Conservation (phyloP, 2,797 vertebrate species). For the Selene dorsalis region DNA sequence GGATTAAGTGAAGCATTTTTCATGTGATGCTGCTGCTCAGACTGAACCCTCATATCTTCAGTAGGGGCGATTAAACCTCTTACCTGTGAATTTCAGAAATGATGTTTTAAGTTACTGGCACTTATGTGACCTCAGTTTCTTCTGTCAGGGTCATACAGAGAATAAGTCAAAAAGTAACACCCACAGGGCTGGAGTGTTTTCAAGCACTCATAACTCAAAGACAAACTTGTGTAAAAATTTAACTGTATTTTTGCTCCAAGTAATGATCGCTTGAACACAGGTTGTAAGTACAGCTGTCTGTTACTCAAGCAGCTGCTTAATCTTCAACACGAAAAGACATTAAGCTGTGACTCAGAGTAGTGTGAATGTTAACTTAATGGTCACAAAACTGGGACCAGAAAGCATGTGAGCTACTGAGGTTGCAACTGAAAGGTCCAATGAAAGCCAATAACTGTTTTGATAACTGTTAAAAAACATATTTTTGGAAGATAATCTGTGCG, state of each 20-base stretch:
- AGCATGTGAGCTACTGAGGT: not conserved
- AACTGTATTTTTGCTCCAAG: not conserved
- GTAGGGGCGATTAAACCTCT: slow-evolving; percentile 35
- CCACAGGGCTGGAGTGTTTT: not conserved
- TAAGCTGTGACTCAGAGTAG: slow-evolving; percentile 26
- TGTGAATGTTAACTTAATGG: slow-evolving; percentile 57
- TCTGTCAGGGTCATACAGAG: too few relatives aligned
- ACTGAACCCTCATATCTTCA: not conserved
- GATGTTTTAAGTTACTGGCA: not conserved
- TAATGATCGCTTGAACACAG: slow-evolving; percentile 26
- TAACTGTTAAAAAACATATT: not conserved
- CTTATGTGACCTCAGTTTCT: too few relatives aligned
- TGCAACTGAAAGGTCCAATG: not conserved
- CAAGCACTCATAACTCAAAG: not conserved
- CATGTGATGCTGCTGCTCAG: slow-evolving; percentile 10
- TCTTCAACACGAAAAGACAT: slow-evolving; percentile 64
- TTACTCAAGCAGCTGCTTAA: slow-evolving; percentile 57
- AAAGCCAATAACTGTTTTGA: slow-evolving; percentile 6
- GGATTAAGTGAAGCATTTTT: not conserved
- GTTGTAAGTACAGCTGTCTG: not conserved
- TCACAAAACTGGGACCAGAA: slow-evolving; percentile 19
- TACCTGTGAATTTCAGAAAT: not conserved
- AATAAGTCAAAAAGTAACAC: not conserved
- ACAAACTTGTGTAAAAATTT: not conserved
- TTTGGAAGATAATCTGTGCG: not conserved